Conservation (phyloP, 1,140 invertebrate species). For the Drosophila bocki region DNA sequence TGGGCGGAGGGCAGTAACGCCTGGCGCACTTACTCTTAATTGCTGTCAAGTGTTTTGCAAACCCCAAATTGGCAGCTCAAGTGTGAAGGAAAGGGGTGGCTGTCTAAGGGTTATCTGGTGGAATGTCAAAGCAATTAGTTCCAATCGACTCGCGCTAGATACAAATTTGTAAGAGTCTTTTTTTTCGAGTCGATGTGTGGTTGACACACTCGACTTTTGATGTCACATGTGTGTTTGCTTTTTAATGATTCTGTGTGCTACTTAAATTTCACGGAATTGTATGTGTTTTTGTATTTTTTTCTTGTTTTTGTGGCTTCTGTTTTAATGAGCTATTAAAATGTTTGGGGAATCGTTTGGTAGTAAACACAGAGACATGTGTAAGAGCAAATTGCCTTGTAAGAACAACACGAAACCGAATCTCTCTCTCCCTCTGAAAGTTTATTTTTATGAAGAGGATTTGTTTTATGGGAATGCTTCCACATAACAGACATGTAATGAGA, state of each 20-base stretch:
- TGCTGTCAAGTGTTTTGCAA: constrained; percentile 46
- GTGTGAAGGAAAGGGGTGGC: constrained; percentile 1
- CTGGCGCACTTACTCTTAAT: constrained; percentile 30
- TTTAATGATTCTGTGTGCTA: constrained; percentile 67
- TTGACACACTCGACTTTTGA: constrained; percentile 42
- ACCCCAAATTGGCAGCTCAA: constrained; percentile 31
- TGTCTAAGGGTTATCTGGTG: constrained; percentile 26
- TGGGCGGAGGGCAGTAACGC: constrained; percentile 1
- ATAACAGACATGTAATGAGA: constrained; percentile 15
- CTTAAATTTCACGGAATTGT: constrained; percentile 58
- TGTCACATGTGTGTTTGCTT: constrained; percentile 64
- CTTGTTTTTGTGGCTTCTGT: constrained; percentile 13
- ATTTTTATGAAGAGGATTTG: constrained; percentile 30
- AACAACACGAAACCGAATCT: constrained; percentile 9
- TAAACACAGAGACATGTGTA: constrained; percentile 34
- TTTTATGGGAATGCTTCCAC: constrained; percentile 24
- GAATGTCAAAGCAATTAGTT: constrained; percentile 70
- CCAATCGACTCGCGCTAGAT: constrained; percentile 60
- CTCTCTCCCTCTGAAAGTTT: background rate
- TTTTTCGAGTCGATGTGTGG: background rate
- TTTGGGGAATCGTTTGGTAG: constrained; percentile 26
- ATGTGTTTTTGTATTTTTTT: background rate
- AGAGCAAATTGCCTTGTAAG: constrained; percentile 10
- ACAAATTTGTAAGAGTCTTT: constrained; percentile 26
- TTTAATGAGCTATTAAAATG: constrained; percentile 75